Evolutionary conservation across 1,140 invertebrate species (phyloP).

Genomic region (Drosophila leontia): DNA sequence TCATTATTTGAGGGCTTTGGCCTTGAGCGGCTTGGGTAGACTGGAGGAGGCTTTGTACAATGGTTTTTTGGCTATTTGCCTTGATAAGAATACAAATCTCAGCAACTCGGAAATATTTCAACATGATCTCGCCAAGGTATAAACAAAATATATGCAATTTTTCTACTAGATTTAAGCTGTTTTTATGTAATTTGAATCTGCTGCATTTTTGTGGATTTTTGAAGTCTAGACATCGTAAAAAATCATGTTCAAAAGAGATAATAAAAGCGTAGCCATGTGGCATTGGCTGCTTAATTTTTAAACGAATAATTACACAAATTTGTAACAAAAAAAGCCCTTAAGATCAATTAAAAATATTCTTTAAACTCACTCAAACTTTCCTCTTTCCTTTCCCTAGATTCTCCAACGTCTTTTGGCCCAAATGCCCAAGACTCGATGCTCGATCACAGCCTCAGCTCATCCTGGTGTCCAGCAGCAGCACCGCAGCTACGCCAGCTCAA

Average conservation of each 20-base stretch:
- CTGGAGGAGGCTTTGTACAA: conserved; percentile 90
- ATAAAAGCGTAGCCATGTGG: too few species aligned
- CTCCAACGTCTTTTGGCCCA: conserved; percentile 81
- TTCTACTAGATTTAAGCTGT: neutral
- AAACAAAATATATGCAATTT: neutral
- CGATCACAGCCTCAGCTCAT: conserved; percentile 30
- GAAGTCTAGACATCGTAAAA: too few species aligned
- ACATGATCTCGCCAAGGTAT: conserved; percentile 84
- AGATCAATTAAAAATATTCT: too few species aligned
- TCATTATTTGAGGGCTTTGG: conserved; percentile 89
- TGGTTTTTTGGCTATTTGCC: conserved; percentile 85
- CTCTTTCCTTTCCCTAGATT: conserved; percentile 43
- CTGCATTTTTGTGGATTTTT: too few species aligned
- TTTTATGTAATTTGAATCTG: too few species aligned
- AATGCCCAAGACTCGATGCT: conserved; percentile 68
- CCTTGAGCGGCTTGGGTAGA: conserved; percentile 87
- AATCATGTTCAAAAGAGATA: too few species aligned
- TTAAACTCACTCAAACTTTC: neutral
- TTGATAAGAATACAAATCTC: conserved; percentile 82
- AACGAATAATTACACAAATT: too few species aligned
- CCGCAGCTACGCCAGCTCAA: conserved; percentile 46
- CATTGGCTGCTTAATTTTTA: too few species aligned
- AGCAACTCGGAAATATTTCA: conserved; percentile 84
- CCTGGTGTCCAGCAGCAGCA: conserved; percentile 46
- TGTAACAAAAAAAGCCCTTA: too few species aligned